A percentile compares a stretch with the other conserved stretches of the same genome.
phyloP scores from a whole-genome alignment of 1,140 invertebrate species.

The Halesus radiatus region DNA sequence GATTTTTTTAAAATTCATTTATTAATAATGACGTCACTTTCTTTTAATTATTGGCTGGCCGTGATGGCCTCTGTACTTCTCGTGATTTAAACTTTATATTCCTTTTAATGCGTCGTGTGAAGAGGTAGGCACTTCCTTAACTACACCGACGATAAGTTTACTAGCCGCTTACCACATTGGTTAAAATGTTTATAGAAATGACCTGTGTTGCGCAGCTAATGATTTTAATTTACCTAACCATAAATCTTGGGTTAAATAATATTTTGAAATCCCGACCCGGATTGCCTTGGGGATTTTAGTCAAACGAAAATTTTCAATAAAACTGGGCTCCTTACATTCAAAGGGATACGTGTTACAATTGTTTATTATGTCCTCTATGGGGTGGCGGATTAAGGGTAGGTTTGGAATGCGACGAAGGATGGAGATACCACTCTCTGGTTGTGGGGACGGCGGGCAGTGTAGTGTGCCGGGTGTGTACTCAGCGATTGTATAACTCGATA shows the following conservation, averaged over 20 bases:
- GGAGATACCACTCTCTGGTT: neutral
- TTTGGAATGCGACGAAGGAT: neutral
- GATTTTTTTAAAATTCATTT: too few species aligned
- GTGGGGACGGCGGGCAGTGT: neutral
- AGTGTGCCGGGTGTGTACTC: constrained; percentile 1
- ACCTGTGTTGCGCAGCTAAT: too few species aligned
- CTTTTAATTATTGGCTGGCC: too few species aligned
- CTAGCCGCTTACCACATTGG: too few species aligned
- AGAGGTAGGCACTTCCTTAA: too few species aligned
- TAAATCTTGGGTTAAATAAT: neutral
- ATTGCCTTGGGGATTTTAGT: neutral
- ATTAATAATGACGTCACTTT: too few species aligned
- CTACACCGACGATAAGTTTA: too few species aligned
- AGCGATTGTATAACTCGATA: constrained; percentile 31
- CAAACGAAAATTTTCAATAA: constrained; percentile 22
- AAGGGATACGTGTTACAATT: neutral
- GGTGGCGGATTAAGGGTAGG: neutral
- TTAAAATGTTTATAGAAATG: too few species aligned
- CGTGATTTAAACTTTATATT: too few species aligned
- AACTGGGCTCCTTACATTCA: neutral
- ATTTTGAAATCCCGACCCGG: neutral
- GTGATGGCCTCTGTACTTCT: too few species aligned
- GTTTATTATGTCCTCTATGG: neutral
- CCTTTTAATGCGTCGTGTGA: too few species aligned
- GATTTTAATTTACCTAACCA: too few species aligned